These are phyloP conservation scores for Nudaria mundana DNA, from an alignment of 2,888 invertebrate species.

Conservation along the genomic window DNA sequence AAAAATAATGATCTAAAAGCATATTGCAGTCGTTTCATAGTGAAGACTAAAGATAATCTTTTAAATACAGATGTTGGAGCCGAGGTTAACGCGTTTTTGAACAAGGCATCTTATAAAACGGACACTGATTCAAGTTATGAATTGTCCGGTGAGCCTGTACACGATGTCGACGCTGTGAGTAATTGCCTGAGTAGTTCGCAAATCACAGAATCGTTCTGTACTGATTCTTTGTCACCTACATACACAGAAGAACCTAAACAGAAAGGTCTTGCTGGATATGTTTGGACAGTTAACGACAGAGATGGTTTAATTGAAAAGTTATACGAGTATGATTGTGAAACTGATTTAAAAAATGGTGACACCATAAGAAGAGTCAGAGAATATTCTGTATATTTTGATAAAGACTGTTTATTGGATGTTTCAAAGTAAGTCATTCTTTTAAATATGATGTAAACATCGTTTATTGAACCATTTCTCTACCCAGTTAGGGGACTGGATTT, in stretches of 20 bases:
- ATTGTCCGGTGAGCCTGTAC: slow-evolving; percentile 7
- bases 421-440: slow-evolving; percentile 30
- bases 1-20: slow-evolving; percentile 55
- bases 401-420: slow-evolving; percentile 63
- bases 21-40: slow-evolving; percentile 60
- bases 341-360: slow-evolving; percentile 57
- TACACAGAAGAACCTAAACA: slow-evolving; percentile 49
- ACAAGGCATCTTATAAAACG: slow-evolving; percentile 21
- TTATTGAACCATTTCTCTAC: too few species aligned
- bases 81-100: slow-evolving; percentile 57
- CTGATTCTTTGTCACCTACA: slow-evolving; percentile 35
- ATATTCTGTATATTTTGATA: slow-evolving; percentile 69
- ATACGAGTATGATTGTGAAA: slow-evolving; percentile 59
- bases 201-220: slow-evolving; percentile 31
- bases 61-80: slow-evolving; percentile 49
- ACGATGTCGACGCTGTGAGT: slow-evolving; percentile 8
- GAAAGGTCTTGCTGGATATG: slow-evolving; percentile 59
- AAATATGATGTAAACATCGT: not conserved
- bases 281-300: slow-evolving; percentile 70
- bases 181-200: slow-evolving; percentile 21
- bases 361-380: slow-evolving; percentile 60
- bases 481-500: too few species aligned
- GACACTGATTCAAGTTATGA: slow-evolving; percentile 15
- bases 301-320: slow-evolving; percentile 67
- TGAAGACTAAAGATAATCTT: slow-evolving; percentile 53